Base-by-base conservation (phyloP, 2,113 vertebrate species). In the Nerophis lumbriciformis region DNA sequence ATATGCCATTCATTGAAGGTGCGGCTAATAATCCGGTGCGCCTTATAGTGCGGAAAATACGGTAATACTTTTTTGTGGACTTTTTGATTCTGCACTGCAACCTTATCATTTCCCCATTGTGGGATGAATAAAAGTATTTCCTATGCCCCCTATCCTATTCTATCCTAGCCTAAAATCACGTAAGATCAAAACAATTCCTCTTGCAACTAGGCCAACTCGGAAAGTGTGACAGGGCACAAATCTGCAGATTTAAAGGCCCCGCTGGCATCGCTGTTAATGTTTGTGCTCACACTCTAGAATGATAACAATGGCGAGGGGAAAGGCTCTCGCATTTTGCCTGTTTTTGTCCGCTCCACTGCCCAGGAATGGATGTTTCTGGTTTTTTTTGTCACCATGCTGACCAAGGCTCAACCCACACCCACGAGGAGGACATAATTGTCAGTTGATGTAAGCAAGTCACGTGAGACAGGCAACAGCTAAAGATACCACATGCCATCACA, bases 341-440 rank as follows among this genome's bases (percentile, higher is more conserved):
- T 82, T 86, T 84, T 83, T 79, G 67, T 72, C 73, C 50, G 10
- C 72, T 82, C 75, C 53, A 49, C 66, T 72, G 70, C 54, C 74
- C 77, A 76, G 53, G 79, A 82, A 80, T 79, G 82, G 79, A 86
- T 81, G 84, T 78, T 86, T 85, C 80, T 83, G 28, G 85, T 80
- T 80, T 89, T 89, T 85, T 69, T 64, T 66, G 55, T 57, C 42
- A 61, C 72, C 69, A 10, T 65, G 74, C 78, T 71, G 77, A 80
- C 78, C 70, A 10, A 80, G 58, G 67, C 79, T 78, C 81, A 83
- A 82, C 85, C 88, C 83, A 88, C 88, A 90, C 88, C 87, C 87
- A 87, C 80, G 77, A 86, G 72, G 65, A 82, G 80, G 75, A 78
- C 83, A 87, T 90, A 91, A 91, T 90, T 90, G 87, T 72, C 9